These are phyloP conservation scores for Amblyteles armatorius DNA, from an alignment of 2,888 invertebrate species.

Conservation along the genomic window DNA sequence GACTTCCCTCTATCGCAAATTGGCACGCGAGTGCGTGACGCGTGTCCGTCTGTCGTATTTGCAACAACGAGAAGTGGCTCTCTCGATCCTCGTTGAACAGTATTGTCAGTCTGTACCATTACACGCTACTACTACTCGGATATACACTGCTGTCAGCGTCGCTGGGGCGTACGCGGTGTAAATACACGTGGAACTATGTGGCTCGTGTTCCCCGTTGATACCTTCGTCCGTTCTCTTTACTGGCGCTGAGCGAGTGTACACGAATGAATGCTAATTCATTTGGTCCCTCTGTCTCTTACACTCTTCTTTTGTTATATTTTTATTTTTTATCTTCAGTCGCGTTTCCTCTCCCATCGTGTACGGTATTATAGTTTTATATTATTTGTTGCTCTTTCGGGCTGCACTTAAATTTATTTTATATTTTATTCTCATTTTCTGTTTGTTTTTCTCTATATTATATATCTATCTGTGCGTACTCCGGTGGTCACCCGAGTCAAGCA, in stretches of 20 bases:
- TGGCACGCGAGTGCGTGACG: slow-evolving; percentile 68
- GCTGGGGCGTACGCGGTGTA: slow-evolving; percentile 53
- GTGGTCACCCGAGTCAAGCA: too few relatives aligned
- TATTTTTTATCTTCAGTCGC: neutral
- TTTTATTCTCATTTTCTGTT: too few relatives aligned
- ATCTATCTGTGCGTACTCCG: too few relatives aligned
- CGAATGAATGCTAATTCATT: slow-evolving; percentile 77
- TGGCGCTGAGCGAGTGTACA: slow-evolving; percentile 67
- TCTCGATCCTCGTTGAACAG: slow-evolving; percentile 65
- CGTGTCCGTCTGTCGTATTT: slow-evolving; percentile 67
- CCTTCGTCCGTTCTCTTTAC: slow-evolving; percentile 16
- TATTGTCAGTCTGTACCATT: slow-evolving; percentile 65
- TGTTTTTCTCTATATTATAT: too few relatives aligned
- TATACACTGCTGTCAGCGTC: slow-evolving; percentile 16
- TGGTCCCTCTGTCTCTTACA: slow-evolving; percentile 60
- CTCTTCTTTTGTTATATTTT: slow-evolving; percentile 7
- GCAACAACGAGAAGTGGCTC: slow-evolving; percentile 67
- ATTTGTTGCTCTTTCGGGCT: too few relatives aligned
- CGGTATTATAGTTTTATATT: too few relatives aligned
- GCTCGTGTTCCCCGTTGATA: slow-evolving; percentile 72
- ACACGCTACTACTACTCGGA: slow-evolving; percentile 1
- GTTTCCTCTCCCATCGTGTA: neutral
- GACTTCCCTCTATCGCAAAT: slow-evolving; percentile 58
- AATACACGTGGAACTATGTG: slow-evolving; percentile 56
- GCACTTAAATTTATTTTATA: too few relatives aligned